Evolutionary conservation across 2,113 vertebrate genomes (phyloP).

Genomic region (Hippolais icterina): DNA sequence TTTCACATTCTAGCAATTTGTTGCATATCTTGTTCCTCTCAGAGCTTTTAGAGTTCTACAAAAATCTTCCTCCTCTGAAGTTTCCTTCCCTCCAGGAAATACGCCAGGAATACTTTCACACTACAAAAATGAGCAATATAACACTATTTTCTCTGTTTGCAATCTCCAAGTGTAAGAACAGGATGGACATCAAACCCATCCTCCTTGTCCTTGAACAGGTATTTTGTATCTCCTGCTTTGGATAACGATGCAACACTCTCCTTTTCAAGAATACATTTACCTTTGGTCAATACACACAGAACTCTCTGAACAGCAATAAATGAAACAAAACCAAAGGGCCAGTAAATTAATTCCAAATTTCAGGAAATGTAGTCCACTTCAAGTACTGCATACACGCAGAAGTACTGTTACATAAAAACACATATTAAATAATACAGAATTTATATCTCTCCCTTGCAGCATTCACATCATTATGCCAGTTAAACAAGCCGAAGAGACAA

Average conservation of each 20-base stretch:
- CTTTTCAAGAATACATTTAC: not conserved
- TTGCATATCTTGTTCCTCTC: not conserved
- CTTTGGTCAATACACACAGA: not conserved
- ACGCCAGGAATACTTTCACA: not conserved
- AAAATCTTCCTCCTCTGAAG: not conserved
- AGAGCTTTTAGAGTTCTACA: not conserved
- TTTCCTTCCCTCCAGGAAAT: not conserved
- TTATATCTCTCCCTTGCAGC: not conserved
- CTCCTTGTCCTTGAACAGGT: not conserved
- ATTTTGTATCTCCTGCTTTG: not conserved
- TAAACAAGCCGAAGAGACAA: not conserved
- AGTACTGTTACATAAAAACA: not conserved
- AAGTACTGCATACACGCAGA: not conserved
- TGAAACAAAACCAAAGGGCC: not conserved
- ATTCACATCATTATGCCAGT: not conserved
- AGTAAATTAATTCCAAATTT: not conserved
- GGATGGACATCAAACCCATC: not conserved
- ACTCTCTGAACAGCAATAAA: not conserved
- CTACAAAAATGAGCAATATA: not conserved
- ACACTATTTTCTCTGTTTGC: not conserved
- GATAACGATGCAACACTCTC: not conserved
- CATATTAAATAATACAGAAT: not conserved
- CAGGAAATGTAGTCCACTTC: not conserved
- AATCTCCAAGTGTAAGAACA: not conserved
- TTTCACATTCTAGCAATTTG: not conserved